Conservation (phyloP, 2,797 vertebrate genomes). For the Acanthornis magna region DNA sequence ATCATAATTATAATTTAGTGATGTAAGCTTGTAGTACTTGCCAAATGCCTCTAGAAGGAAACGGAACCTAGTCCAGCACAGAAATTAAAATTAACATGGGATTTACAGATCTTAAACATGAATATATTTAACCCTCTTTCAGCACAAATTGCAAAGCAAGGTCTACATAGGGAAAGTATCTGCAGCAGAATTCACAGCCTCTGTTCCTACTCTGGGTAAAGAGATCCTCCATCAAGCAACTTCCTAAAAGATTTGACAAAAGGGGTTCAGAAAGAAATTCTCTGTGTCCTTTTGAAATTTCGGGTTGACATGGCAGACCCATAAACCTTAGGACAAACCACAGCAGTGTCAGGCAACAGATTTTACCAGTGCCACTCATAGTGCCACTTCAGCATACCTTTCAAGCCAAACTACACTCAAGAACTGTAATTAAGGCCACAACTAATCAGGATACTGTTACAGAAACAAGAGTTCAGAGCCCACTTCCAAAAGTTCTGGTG, state of each 20-base stretch:
- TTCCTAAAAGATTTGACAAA: neutral
- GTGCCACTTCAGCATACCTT: neutral
- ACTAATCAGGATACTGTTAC: neutral
- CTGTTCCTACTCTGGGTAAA: neutral
- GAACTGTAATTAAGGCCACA: neutral
- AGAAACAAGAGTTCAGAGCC: neutral
- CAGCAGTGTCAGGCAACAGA: neutral
- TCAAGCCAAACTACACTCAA: neutral
- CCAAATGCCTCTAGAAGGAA: neutral
- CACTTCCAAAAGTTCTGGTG: neutral
- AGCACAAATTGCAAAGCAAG: neutral
- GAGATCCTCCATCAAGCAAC: neutral
- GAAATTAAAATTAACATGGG: neutral
- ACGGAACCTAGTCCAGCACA: neutral
- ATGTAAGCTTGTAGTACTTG: neutral
- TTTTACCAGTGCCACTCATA: neutral
- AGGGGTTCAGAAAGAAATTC: neutral
- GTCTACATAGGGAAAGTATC: neutral
- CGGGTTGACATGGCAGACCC: neutral
- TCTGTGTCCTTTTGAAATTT: neutral
- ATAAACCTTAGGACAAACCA: neutral
- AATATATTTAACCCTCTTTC: neutral
- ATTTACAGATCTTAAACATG: neutral
- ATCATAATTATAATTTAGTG: neutral
- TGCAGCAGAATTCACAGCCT: neutral